Percentiles rank a stretch among this genome's conserved stretches.
Evolutionary conservation across 2,113 vertebrate genomes (phyloP).

Genomic region (Tympanuchus pallidicinctus): DNA sequence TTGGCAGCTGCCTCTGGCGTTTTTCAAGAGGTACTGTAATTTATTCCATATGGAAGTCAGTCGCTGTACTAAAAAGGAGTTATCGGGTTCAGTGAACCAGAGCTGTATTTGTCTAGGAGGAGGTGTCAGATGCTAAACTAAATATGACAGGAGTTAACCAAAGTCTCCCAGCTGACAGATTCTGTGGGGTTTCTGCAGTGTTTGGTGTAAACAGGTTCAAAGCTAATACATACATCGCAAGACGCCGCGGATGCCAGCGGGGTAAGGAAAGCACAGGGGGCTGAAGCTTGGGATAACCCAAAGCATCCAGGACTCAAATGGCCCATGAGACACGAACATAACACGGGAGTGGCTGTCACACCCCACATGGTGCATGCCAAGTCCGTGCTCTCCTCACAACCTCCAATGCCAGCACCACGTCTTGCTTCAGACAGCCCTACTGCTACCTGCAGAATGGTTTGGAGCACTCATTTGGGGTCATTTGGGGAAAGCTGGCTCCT

Average conservation of each 20-base stretch:
- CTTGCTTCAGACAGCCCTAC: not conserved
- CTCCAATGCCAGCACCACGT: fast-evolving
- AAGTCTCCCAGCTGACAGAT: conserved; percentile 66
- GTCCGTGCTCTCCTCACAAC: not conserved
- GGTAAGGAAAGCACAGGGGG: not conserved
- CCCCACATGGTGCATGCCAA: too few relatives aligned
- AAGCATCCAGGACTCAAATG: not conserved
- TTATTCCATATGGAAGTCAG: conserved; percentile 61
- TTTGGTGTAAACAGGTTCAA: conserved; percentile 60
- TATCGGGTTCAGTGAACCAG: conserved; percentile 64
- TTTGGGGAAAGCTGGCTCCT: not conserved
- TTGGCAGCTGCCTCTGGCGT: conserved; percentile 65
- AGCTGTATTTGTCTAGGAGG: conserved; percentile 54
- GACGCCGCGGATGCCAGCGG: not conserved
- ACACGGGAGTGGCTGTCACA: not conserved
- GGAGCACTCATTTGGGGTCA: fast-evolving
- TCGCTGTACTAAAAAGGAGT: conserved; percentile 53
- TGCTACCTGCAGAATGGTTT: not conserved
- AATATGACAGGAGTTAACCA: conserved; percentile 64
- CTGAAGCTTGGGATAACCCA: not conserved
- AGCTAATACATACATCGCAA: not conserved
- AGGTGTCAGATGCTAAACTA: conserved; percentile 72
- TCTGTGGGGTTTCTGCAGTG: not conserved
- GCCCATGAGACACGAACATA: fast-evolving
- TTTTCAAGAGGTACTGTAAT: conserved; percentile 43